Base-by-base conservation (phyloP, 2,113 vertebrate genomes). In the Pundamilia nyererei region DNA sequence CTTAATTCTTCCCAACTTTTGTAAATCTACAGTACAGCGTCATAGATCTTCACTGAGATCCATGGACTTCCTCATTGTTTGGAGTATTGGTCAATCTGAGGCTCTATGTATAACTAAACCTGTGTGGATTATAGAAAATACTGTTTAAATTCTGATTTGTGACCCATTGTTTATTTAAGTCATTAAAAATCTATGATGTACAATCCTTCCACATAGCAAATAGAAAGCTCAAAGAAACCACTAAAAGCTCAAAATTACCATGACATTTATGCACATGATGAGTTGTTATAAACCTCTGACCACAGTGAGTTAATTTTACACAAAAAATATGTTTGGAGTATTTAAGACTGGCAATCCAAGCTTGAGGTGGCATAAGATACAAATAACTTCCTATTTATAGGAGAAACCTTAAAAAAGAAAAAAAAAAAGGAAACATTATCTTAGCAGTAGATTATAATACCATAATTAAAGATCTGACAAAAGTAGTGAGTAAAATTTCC, bases 251-350 rank as follows among this genome's bases (percentile, higher is more conserved):
- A 38, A 9, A 40, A 68, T 68, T 40, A 21, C 19, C 19, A 68
- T 40, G 11, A 21, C 12, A 40, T 68, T 68, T 40, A 40, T 14
- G 62, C 62, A 2, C 62, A 68, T 14, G 33, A 65, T 14, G 33
- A 65, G 19, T 65, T 38, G 60, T n/a, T 65, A n/a, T 65, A 65
- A 68, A 68, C 62, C 7, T 68, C 62, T 68, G 62, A 65, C n/a
- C 62, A 68, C 33, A 68, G 6, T 24, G 35, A 21, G 11, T 40
- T 4, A 8, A 24, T 68, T 40, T 21, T 68, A 40, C 35, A 21
- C 35, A 40, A 21, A 40, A 68, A 68, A 4, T 21, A 40, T 40
- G 19, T 68, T 68, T 68, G 6, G 33, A 68, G 19, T 40, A 21
- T 68, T 68, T 40, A 40, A 68, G n/a, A 68, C 7, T 14, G 33